Conservation (phyloP, 1,140 invertebrate species). For the Hyles euphorbiae region DNA sequence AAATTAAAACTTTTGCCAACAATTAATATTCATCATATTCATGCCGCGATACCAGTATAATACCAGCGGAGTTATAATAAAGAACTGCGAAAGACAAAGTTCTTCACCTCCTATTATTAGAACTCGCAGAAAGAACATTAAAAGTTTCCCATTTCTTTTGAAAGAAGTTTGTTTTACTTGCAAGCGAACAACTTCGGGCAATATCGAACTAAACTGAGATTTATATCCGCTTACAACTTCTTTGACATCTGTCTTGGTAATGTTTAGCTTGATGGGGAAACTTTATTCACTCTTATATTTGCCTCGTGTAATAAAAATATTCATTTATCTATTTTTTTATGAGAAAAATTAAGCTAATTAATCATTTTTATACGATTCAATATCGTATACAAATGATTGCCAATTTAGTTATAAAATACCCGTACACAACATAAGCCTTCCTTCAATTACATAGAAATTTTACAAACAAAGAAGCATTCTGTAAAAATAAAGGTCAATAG, state of each 20-base stretch:
- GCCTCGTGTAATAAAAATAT: background rate
- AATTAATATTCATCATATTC: too few species aligned
- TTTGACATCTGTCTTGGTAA: conserved; percentile 46
- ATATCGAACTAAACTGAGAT: conserved; percentile 57
- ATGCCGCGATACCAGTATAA: too few species aligned
- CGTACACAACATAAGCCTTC: too few species aligned
- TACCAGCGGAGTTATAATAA: conserved; percentile 16
- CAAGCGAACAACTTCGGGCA: conserved; percentile 36
- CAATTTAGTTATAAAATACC: too few species aligned
- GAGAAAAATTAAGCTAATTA: too few species aligned
- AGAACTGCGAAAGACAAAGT: conserved; percentile 31
- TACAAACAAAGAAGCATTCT: too few species aligned
- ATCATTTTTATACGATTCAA: too few species aligned
- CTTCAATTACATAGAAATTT: too few species aligned
- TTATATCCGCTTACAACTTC: conserved; percentile 55
- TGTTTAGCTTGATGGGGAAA: conserved; percentile 43
- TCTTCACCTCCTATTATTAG: conserved; percentile 45
- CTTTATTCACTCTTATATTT: conserved; percentile 25
- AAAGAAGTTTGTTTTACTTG: conserved; percentile 43
- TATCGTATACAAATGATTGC: too few species aligned
- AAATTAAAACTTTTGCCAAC: too few species aligned
- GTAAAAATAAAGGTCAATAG: too few species aligned
- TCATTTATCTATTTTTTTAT: too few species aligned
- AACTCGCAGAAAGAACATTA: conserved; percentile 54
- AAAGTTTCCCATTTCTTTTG: conserved; percentile 57